Evolutionary conservation across 2,888 invertebrate species (phyloP).

Genomic region (Tetragonisca angustula): DNA sequence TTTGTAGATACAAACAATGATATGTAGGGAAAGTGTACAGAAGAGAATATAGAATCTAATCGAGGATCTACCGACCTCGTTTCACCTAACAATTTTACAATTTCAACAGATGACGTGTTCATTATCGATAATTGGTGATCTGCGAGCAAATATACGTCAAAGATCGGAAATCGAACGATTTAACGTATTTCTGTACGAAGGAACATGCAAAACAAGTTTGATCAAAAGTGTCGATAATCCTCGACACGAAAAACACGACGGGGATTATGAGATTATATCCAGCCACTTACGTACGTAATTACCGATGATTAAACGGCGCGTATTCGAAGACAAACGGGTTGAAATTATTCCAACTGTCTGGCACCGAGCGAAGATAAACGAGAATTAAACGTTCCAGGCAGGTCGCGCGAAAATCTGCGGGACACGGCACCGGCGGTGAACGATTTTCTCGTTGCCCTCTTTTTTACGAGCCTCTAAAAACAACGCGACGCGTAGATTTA

Average conservation of each 20-base stretch:
- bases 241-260: background rate
- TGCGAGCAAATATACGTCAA: no score
- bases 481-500: slow-evolving; percentile 12
- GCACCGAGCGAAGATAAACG: background rate
- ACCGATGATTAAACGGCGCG: slow-evolving; percentile 20
- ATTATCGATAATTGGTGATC: no score
- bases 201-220: background rate
- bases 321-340: background rate
- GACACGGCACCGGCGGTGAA: background rate
- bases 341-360: background rate
- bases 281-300: slow-evolving; percentile 1
- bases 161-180: background rate
- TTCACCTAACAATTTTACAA: no score
- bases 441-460: no score
- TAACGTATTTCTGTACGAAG: background rate
- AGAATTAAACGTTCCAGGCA: background rate
- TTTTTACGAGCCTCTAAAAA: no score
- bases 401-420: slow-evolving; percentile 5
- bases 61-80: no score
- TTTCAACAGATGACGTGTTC: no score
- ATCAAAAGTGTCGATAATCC: background rate
- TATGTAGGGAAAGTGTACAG: no score
- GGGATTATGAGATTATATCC: background rate
- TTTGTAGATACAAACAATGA: no score
- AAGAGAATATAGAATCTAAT: no score